Evolutionary conservation across 2,113 vertebrate species (phyloP), one percentile per base, ranked within the genome.

Genomic region (Sorex araneus): DNA sequence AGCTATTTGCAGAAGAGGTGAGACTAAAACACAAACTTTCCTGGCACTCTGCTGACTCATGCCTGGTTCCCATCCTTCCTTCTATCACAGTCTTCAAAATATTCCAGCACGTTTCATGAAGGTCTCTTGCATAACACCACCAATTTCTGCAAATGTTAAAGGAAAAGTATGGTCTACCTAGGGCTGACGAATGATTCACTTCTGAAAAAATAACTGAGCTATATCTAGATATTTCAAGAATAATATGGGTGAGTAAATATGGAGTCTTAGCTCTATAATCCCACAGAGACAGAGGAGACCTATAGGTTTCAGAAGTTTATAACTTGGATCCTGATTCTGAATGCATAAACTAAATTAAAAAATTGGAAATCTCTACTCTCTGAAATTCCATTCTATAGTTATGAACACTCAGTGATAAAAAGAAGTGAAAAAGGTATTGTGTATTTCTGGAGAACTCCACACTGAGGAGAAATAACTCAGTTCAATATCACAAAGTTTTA

Each of bases 311-410:
- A 69, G 43, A 73, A 73, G 34, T 86, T 57, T 79, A 13, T 66
- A 63, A 73, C 21, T 45, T 9, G 28, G 63, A 63, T 27, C 60
- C 11, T 78, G 36, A 69, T 47, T 32, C 63, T 76, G 8, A 84
- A 43, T 82, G 66, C 75, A 86, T 93, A 9, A 71, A 57, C 43
- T 5, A 36, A 43, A 40, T 40, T 40, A 40, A 45, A 70, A 5
- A 9, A 76, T 45, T 43, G 76, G 36, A 94, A 71, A 87, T 80
- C 28, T 86, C 66, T 91, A 84, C n/a, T 85, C 77, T 82, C 34
- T 69, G 36, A 74, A 92, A 13, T 67, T 85, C 25, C 32, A 23
- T 82, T 85, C 45, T 90, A 69, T 76, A n/a, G 4, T 60, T 10
- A 70, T n/a, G 19, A 74, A 16, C 77, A 11, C 34, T 3, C 9